Percentiles rank a stretch among this genome's conserved stretches.
Conservation (phyloP, 2,888 invertebrate species). For the Microdon myrmicae region DNA sequence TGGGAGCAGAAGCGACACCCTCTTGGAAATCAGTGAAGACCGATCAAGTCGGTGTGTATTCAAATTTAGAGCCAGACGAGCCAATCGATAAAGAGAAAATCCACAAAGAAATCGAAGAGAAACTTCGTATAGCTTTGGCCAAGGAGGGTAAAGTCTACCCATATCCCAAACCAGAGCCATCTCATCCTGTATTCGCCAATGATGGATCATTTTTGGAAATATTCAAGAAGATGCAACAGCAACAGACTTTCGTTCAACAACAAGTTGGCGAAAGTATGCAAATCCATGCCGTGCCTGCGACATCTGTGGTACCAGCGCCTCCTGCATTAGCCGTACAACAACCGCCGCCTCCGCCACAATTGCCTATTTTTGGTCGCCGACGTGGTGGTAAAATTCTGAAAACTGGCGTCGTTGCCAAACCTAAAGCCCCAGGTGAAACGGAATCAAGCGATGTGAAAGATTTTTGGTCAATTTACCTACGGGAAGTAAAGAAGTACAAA, state of each 20-base stretch:
- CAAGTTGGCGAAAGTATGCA: constrained; percentile 44
- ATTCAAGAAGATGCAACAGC: constrained; percentile 83
- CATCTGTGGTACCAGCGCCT: constrained; percentile 26
- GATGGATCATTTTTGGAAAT: constrained; percentile 92
- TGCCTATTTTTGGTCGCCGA: constrained; percentile 79
- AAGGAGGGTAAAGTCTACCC: constrained; percentile 68
- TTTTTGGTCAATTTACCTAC: constrained; percentile 93
- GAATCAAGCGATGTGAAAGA: constrained; percentile 74
- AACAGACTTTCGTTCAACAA: constrained; percentile 62
- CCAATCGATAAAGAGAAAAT: constrained; percentile 65
- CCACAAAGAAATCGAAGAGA: constrained; percentile 66
- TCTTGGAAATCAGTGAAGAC: constrained; percentile 18
- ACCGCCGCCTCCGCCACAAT: constrained; percentile 65
- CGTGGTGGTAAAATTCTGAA: constrained; percentile 87
- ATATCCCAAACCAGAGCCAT: constrained; percentile 73
- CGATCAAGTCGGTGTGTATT: constrained; percentile 57
- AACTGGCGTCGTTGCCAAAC: constrained; percentile 90
- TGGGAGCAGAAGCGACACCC: constrained; percentile 44
- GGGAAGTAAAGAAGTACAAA: constrained; percentile 91
- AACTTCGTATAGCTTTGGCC: constrained; percentile 63
- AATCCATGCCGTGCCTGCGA: constrained; percentile 36
- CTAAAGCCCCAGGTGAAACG: constrained; percentile 72
- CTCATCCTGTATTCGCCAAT: constrained; percentile 70
- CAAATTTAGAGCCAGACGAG: constrained; percentile 60
- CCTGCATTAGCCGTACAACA: constrained; percentile 52